Conservation (phyloP, 2,113 vertebrate species). For the Gymnobelideus leadbeateri region DNA sequence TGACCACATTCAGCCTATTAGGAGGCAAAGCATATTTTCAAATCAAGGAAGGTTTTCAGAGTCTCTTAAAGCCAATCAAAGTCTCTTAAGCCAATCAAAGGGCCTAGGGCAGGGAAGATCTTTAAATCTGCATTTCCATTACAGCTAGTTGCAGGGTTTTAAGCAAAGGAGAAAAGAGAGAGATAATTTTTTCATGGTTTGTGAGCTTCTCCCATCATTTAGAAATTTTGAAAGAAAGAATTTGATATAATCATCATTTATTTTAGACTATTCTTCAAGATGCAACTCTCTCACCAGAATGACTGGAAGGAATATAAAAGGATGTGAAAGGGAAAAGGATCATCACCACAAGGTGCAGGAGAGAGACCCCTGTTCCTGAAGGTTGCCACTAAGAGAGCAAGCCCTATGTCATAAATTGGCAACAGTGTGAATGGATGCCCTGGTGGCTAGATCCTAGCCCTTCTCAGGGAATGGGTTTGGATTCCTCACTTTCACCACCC, state of each 20-base stretch:
- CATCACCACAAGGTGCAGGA: background rate
- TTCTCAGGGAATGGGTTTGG: background rate
- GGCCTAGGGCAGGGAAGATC: too few species aligned
- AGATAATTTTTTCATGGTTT: conserved; percentile 8
- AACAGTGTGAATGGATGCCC: background rate
- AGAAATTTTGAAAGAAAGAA: conserved; percentile 8
- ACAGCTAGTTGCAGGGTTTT: conserved; percentile 1
- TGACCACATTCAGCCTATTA: too few species aligned
- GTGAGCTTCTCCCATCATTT: background rate
- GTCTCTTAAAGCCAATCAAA: too few species aligned
- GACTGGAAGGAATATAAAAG: conserved; percentile 24
- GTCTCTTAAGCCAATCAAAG: too few species aligned
- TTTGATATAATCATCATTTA: conserved; percentile 17
- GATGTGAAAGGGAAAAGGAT: background rate
- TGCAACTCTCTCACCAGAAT: background rate
- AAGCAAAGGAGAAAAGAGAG: background rate
- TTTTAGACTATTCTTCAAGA: background rate
- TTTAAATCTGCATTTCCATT: too few species aligned
- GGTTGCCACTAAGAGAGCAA: background rate
- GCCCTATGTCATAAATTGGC: background rate
- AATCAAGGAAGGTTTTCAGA: too few species aligned
- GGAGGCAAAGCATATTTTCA: too few species aligned
- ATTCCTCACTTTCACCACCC: background rate
- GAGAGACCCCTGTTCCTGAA: background rate
- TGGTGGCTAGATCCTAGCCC: too few species aligned